Conservation (phyloP, 2,888 invertebrate species). For the Adineta ricciae region DNA sequence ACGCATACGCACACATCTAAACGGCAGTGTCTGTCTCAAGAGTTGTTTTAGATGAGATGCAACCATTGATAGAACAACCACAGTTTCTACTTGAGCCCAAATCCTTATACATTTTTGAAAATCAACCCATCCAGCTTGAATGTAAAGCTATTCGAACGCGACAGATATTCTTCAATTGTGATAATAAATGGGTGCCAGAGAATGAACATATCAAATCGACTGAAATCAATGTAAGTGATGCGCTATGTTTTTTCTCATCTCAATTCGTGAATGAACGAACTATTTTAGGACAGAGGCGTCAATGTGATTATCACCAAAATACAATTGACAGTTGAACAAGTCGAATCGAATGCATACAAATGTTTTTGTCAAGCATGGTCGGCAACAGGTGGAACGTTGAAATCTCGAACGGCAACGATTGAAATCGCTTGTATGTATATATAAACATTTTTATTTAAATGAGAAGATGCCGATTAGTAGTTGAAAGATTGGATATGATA, state of each 20-base stretch:
- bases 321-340: background rate
- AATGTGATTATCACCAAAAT: background rate
- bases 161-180: constrained; percentile 19
- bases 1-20: background rate
- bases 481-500: background rate
- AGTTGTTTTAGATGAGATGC: constrained; percentile 3
- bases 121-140: background rate
- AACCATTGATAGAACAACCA: background rate
- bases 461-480: background rate
- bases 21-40: constrained; percentile 10
- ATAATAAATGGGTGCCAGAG: constrained; percentile 7
- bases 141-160: constrained; percentile 5
- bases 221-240: background rate
- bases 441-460: background rate
- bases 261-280: no score
- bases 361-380: constrained; percentile 12
- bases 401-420: background rate
- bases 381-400: background rate
- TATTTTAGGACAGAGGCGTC: background rate
- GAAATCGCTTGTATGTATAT: background rate
- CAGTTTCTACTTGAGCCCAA: background rate
- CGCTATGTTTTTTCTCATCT: background rate
- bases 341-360: background rate
- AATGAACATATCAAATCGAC: background rate
- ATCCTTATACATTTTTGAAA: constrained; percentile 7